A percentile compares a stretch with the other conserved stretches of the same genome.
Conservation (phyloP, 2,113 vertebrate genomes). For the Petrocephalus zakoni region DNA sequence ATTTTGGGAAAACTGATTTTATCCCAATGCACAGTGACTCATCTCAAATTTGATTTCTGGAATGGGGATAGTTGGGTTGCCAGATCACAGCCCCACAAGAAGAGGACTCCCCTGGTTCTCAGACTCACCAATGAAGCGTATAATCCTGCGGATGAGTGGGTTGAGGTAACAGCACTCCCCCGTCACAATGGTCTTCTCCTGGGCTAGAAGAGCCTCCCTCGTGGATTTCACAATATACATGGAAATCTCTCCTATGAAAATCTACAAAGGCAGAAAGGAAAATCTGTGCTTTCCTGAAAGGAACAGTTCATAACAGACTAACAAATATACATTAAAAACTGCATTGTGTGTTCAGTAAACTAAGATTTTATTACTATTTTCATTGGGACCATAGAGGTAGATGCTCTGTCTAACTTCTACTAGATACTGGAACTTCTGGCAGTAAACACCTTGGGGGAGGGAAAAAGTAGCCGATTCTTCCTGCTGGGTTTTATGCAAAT, state of each 20-base stretch:
- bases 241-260: slow-evolving; percentile 92
- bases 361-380: background rate
- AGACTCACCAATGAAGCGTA: slow-evolving; percentile 87
- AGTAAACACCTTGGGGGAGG: background rate
- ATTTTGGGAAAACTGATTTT: background rate
- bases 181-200: slow-evolving; percentile 96
- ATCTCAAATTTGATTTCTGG: background rate
- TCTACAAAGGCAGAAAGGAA: slow-evolving; percentile 56
- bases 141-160: slow-evolving; percentile 85
- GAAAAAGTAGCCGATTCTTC: background rate
- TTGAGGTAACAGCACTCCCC: slow-evolving; percentile 98
- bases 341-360: background rate
- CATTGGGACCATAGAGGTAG: background rate
- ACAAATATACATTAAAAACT: background rate
- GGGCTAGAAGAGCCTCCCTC: slow-evolving; percentile 79
- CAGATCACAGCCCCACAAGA: background rate
- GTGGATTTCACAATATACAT: slow-evolving; percentile 97
- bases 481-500: background rate
- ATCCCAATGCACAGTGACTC: background rate
- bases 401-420: background rate
- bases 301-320: background rate
- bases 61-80: background rate
- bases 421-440: background rate
- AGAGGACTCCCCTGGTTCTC: background rate
- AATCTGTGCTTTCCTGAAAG: background rate